Evolutionary conservation across 2,797 vertebrate genomes (phyloP), one percentile per base, ranked within the genome.

Genomic region (Schizopygopsis malacanthus): DNA sequence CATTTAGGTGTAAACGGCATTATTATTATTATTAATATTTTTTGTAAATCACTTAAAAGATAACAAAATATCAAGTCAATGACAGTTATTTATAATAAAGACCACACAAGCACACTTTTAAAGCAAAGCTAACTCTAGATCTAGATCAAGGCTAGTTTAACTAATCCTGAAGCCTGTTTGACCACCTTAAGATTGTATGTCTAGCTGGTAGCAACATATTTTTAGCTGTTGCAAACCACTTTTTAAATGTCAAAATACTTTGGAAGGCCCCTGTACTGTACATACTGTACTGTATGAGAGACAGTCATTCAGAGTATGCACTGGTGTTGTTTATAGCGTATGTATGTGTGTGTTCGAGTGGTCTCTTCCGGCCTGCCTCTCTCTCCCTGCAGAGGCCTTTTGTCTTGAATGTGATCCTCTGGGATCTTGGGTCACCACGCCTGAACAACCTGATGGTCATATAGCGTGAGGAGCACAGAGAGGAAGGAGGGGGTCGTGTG

Each of bases 381-480:
- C 92, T 94, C 91, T 93, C 86, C 90, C 87, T 80, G 84, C 79
- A 10, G 15, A 15, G 52, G 80, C 88, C 85, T 11, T 87, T 91
- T 90, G 89, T 90, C 83, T 87, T 52, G 6, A 61, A 65, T 33
- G 65, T 77, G 39, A 67, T 87, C 87, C 86, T 88, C 39, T 22
- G 82, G 81, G 80, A 86, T 67, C 65, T 69, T 69, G 56, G 33
- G 56, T 80, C 78, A 16, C 72, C 81, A 86, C 71, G 61, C 85
- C 88, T 87, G 61, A 85, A 28, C 85, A 89, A 94, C 89, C 90
- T 93, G 93, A 92, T 89, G 87, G 91, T 92, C 92, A 90, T 92
- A 88, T 90, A 89, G 88, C 89, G 86, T 89, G 87, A 89, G 87
- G 85, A 89, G 83, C 54, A 67, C 4, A 47, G 56, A 50, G 78